Evolutionary conservation across 2,888 invertebrate genomes (phyloP), one percentile per base, ranked within the genome.

Genomic region (Lissocephala sabroskyi): DNA sequence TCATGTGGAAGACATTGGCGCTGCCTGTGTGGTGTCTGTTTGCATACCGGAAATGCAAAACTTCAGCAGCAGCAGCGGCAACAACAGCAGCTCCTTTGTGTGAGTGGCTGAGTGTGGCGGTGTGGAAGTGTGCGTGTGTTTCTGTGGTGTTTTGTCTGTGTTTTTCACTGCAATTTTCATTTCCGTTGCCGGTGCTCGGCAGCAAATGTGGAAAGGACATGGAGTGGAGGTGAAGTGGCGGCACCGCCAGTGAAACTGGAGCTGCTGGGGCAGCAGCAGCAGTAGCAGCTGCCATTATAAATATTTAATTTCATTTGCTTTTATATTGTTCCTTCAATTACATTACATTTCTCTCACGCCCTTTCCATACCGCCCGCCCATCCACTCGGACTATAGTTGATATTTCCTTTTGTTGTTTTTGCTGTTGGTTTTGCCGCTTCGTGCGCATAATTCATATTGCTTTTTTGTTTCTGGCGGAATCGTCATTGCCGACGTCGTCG

Each of bases 31-130:
- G 13, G 32, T 39, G 32, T 47, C 11, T 65, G 71, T 61, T 65
- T 70, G 67, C 75, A 75, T 70, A 73, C 79, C 80, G 80, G 79
- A 79, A 80, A 79, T 78, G 79, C 77, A 70, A 80, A 80, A 67
- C 75, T 77, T 70, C 59, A 74, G 52, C 67, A 52, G 45, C 67
- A 49, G 48, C 67, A 54, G 36, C 45, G 53, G 49, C 49, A 36
- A 16, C 45, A 45, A 39, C 39, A 30, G 29, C 30, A 52, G 32
- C 35, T 14, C 17, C 13, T 10, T 35, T 35, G 13, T 35, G 14
- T 35, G 11, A n/a, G n/a, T n/a, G n/a, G n/a, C n/a, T n/a, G n/a
- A n/a, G n/a, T n/a, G n/a, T n/a, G n/a, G n/a, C n/a, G n/a, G n/a
- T n/a, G n/a, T n/a, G n/a, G n/a, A n/a, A n/a, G n/a, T n/a, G n/a